Base-by-base conservation (phyloP, 2,888 invertebrate species). In the Cerastoderma edule region DNA sequence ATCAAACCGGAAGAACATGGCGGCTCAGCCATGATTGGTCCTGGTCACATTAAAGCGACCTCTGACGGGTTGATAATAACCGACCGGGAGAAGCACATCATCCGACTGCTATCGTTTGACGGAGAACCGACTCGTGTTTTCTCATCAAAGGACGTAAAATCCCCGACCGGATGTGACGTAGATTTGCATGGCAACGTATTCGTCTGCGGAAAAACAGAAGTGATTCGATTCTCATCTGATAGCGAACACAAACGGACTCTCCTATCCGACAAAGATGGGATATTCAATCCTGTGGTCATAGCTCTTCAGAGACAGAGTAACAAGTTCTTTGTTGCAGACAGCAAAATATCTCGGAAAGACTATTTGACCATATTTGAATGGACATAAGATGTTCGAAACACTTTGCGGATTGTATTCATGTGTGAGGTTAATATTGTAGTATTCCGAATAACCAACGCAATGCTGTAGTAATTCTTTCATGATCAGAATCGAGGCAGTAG, bases 1-100 rank as follows among this genome's bases (percentile, higher is more conserved):
- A n/a, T 77, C 3, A 69, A 64, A 35, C 60, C 64, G 24, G 68
- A 69, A 33, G 74, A 80, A 16, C 50, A 71, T n/a, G 80, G 80
- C 10, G 53, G 54, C 0, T 54, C 74, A 8, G 24, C 63, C 0
- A 60, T 71, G 33, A 30, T 64, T 0, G 48, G 66, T 13, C 77
- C 71, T 6, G 68, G 69, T 44, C 56, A 67, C 32, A 69, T 80
- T 5, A 71, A 68, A 66, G 80, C 75, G n/a, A 68, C 66, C 3
- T 2, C 63, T 6, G 60, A 54, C 8, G 75, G 74, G 0, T 32
- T 80, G n/a, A 48, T 77, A 2, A 66, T 80, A 0, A 75, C 80
- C 0, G 80, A 80, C 39, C 53, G 32, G 16, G 77, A 68, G 13
- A 70, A 53, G 13, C 28, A 75, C 22, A 19, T 64, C 4, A 67